These are phyloP conservation scores for Halcyon leucocephala DNA, from an alignment of 2,797 vertebrate species.

Conservation along the genomic window DNA sequence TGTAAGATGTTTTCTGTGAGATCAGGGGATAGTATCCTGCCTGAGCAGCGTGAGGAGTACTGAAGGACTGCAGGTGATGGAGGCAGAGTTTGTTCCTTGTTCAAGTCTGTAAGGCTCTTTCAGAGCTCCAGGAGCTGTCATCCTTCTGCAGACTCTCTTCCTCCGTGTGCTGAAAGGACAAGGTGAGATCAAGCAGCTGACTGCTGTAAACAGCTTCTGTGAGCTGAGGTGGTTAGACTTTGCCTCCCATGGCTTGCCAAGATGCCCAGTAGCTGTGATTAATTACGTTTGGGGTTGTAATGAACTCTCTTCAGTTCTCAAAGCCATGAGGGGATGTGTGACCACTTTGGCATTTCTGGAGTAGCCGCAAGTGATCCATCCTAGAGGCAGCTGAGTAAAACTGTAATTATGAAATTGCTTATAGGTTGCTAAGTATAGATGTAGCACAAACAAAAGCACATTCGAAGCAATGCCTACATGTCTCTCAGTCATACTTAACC, in stretches of 20 bases:
- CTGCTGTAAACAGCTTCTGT: neutral
- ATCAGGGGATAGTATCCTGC: neutral
- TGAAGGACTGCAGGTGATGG: neutral
- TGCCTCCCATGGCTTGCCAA: neutral
- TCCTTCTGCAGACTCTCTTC: neutral
- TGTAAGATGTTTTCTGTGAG: neutral
- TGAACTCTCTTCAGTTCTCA: neutral
- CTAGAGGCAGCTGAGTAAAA: neutral
- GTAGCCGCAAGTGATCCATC: neutral
- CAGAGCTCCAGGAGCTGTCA: neutral
- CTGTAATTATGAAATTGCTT: neutral
- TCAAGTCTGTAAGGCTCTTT: neutral
- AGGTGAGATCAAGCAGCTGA: neutral
- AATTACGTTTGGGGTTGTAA: neutral
- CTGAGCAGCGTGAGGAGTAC: neutral
- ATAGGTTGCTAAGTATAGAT: neutral
- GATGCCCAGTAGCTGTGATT: neutral
- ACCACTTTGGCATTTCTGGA: neutral
- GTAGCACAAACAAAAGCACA: neutral
- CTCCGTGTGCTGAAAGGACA: neutral
- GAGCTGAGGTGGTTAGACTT: neutral
- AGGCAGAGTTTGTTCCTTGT: neutral
- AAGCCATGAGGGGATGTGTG: rapidly evolving
- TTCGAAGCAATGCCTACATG: neutral
- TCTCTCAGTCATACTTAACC: neutral